Evolutionary conservation across 2,113 vertebrate species (phyloP), one percentile per base, ranked within the genome.

Genomic region (Theristicus caerulescens): DNA sequence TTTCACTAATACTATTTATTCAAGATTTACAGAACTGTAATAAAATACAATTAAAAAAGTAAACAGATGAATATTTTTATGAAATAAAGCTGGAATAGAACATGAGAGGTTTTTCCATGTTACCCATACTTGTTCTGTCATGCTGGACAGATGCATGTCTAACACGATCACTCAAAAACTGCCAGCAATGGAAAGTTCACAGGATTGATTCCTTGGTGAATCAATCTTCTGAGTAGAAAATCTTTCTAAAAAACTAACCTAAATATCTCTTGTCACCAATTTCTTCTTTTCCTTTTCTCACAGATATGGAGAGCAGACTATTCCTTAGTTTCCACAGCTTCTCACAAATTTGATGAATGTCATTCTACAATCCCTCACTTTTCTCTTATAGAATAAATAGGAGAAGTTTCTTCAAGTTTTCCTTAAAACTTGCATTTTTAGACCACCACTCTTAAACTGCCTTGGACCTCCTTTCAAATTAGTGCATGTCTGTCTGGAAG

Each of bases 401-500:
- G 42, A 71, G 49, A 51, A n/a, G 3, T 0, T 22, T 86, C 29
- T 52, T 59, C 24, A 76, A 27, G 42, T 11, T 69, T 90, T 59
- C 18, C 38, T 42, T 38, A 79, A 29, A 76, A 85, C 5, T 4
- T 76, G 3, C 11, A 40, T 72, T 85, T 96, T 90, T 55, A 73
- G 10, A 44, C 7, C 40, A n/a, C 15, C 1, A 21, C 29, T 90
- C 42, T 78, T 66, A 6, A 38, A n/a, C n/a, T 71, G 20, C 20
- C 9, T 4, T 47, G 22, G 42, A n/a, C 6, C 2, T 71, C 14
- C 38, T 44, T 14, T 76, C 25, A 64, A 85, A 74, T 62, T 51
- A 55, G 25, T 42, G 17, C 22, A 51, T 0, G 0, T 38, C 22
- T 67, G 1, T 26, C 11, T 17, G 15, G n/a, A 87, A 81, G 15